A percentile compares a stretch with the other conserved stretches of the same genome.
Evolutionary conservation across 2,113 vertebrate species (phyloP).

Genomic region (Morone chrysops): DNA sequence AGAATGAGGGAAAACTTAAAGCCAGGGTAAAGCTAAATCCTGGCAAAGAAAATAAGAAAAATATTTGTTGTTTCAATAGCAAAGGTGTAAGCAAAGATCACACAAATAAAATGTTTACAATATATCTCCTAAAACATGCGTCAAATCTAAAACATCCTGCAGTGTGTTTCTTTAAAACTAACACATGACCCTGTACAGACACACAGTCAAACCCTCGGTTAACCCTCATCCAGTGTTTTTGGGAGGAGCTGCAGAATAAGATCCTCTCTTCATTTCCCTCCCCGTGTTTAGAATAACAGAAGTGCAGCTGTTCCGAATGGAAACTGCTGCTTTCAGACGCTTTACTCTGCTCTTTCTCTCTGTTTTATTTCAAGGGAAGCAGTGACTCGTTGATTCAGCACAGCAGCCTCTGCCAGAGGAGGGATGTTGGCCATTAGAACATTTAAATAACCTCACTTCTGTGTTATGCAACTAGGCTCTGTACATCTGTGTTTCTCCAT

Average conservation of each 20-base stretch:
- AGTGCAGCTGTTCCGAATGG: conserved; percentile 58
- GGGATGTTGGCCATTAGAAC: conserved; percentile 24
- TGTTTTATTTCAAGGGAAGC: conserved; percentile 36
- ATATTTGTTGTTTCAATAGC: not conserved
- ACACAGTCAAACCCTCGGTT: conserved; percentile 42
- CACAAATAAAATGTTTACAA: not conserved
- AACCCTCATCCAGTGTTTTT: conserved; percentile 33
- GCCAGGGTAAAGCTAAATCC: no score
- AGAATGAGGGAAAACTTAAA: no score
- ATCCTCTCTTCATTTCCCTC: conserved; percentile 53
- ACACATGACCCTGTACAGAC: conserved; percentile 36
- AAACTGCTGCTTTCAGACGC: conserved; percentile 48
- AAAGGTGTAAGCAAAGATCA: not conserved
- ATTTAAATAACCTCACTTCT: conserved; percentile 29
- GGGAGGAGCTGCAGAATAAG: conserved; percentile 57
- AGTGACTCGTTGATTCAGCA: conserved; percentile 7
- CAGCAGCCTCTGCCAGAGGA: conserved; percentile 24
- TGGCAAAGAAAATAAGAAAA: no score
- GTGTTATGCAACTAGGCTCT: conserved; percentile 22
- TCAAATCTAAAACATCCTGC: not conserved
- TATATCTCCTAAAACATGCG: not conserved
- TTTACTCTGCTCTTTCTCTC: conserved; percentile 17
- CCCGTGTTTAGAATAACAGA: conserved; percentile 62
- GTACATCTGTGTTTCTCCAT: conserved; percentile 17
- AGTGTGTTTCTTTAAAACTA: conserved; percentile 29